phyloP scores from a whole-genome alignment of 2,797 vertebrate genomes.

The Parauchenoglanis punctatus region DNA sequence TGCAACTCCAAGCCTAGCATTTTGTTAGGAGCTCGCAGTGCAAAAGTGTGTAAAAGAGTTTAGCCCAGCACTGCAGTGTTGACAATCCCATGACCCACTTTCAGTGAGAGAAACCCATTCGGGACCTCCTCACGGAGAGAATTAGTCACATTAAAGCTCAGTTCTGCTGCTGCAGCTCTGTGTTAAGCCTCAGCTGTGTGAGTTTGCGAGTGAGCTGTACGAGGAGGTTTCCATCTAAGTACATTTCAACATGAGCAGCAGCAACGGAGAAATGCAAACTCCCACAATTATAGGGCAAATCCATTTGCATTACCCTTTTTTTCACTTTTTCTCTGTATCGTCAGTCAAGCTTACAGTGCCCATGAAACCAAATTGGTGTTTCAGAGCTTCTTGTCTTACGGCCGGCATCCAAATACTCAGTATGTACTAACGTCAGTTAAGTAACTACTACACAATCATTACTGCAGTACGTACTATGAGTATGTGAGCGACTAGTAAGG shows the following conservation, averaged over 20 bases:
- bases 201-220: constrained; percentile 38
- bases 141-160: constrained; percentile 58
- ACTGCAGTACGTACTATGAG: too few species aligned
- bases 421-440: too few species aligned
- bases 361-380: background rate
- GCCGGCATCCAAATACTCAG: too few species aligned
- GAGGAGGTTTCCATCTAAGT: background rate
- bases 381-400: background rate
- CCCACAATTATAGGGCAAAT: background rate
- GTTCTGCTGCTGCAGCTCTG: constrained; percentile 33
- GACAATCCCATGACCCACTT: constrained; percentile 61
- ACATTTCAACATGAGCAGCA: background rate
- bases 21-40: background rate
- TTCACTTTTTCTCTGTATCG: background rate
- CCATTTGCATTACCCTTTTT: background rate
- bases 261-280: background rate
- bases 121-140: constrained; percentile 42
- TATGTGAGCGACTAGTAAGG: too few species aligned
- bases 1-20: background rate
- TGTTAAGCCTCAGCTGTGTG: constrained; percentile 39
- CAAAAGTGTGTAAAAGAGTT: constrained; percentile 22
- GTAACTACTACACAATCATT: too few species aligned
- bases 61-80: constrained; percentile 30
- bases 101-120: constrained; percentile 49
- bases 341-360: background rate